These are phyloP conservation scores for Trichonephila clavata DNA, from an alignment of 1,140 invertebrate species.

Conservation along the genomic window DNA sequence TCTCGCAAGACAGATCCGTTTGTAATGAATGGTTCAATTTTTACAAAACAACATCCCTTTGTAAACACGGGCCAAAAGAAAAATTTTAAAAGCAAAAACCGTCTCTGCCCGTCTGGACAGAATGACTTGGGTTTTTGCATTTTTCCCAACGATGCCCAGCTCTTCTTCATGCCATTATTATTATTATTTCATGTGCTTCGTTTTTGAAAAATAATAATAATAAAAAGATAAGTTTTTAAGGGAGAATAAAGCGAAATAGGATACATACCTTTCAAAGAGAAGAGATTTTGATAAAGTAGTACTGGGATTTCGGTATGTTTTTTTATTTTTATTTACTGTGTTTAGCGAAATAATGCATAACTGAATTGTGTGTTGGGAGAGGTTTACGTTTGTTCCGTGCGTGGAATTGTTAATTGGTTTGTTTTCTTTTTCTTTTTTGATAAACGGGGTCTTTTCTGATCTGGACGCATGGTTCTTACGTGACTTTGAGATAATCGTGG, in stretches of 20 bases:
- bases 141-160: conserved; percentile 3
- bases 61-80: conserved; percentile 41
- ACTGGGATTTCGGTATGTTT: neutral
- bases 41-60: conserved; percentile 62
- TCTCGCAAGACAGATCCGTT: conserved; percentile 50
- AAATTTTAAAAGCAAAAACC: neutral
- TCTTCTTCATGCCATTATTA: neutral
- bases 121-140: neutral
- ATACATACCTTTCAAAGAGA: neutral
- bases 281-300: neutral
- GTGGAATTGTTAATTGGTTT: neutral
- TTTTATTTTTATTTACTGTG: too few species aligned
- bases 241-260: neutral
- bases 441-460: neutral
- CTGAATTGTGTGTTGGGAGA: too few species aligned
- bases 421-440: neutral
- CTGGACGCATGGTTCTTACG: neutral
- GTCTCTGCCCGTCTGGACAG: conserved; percentile 13
- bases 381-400: neutral
- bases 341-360: too few species aligned
- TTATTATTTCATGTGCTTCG: too few species aligned
- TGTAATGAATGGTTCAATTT: conserved; percentile 62
- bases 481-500: neutral
- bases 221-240: neutral
- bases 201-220: too few species aligned